Conservation (phyloP, 2,888 invertebrate genomes). For the Aleiodes alternator region DNA sequence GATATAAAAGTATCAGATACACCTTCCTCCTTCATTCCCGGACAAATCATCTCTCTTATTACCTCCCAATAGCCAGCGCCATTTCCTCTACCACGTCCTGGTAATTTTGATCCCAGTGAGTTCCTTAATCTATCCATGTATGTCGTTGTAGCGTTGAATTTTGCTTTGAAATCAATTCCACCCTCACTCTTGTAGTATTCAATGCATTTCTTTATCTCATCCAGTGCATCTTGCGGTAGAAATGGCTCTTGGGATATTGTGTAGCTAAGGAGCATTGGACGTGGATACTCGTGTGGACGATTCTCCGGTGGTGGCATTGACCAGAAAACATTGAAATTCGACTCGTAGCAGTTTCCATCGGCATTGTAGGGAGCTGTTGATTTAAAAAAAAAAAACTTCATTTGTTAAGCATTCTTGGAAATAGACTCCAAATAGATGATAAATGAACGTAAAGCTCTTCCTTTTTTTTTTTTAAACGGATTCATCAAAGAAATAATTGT, state of each 20-base stretch:
- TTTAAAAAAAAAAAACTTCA: too few relatives aligned
- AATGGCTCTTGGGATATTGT: conserved; percentile 89
- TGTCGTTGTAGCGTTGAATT: conserved; percentile 83
- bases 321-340: conserved; percentile 93
- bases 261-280: conserved; percentile 93
- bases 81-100: conserved; percentile 84
- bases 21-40: conserved; percentile 81
- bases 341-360: conserved; percentile 87
- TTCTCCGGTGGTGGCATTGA: conserved; percentile 97
- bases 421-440: too few relatives aligned
- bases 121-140: conserved; percentile 87
- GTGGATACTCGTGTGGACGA: conserved; percentile 92
- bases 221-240: conserved; percentile 87
- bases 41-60: conserved; percentile 85
- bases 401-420: too few relatives aligned
- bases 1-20: conserved; percentile 80
- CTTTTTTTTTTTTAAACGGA: too few relatives aligned
- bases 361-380: conserved; percentile 88
- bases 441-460: too few relatives aligned
- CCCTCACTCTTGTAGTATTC: conserved; percentile 87
- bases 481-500: too few relatives aligned
- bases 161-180: conserved; percentile 82
- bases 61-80: conserved; percentile 85
- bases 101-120: conserved; percentile 88
- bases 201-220: conserved; percentile 89